A percentile compares a stretch with the other conserved stretches of the same genome.
These are phyloP conservation scores for Erethizon dorsatum DNA, from an alignment of 2,797 vertebrate genomes.

Conservation along the genomic window DNA sequence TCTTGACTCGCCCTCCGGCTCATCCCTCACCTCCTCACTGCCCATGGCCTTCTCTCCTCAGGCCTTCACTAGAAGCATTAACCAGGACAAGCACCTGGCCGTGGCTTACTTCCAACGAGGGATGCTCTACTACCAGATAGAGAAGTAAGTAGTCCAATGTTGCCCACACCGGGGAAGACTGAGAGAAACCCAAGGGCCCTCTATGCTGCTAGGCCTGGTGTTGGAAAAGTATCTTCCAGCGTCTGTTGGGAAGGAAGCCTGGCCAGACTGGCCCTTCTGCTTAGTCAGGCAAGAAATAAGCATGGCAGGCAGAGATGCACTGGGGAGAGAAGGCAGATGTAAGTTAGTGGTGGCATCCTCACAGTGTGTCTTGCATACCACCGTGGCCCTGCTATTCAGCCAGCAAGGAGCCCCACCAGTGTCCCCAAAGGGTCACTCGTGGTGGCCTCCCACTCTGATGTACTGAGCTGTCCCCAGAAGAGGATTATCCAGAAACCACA, in stretches of 20 bases:
- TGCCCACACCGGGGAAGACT: not conserved
- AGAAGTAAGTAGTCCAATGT: constrained; percentile 91
- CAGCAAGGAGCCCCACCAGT: fast-evolving
- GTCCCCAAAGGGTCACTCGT: not conserved
- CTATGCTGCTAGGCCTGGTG: not conserved
- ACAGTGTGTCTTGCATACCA: fast-evolving
- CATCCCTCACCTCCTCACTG: not conserved
- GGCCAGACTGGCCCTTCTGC: fast-evolving
- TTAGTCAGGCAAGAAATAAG: not conserved
- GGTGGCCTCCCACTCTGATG: not conserved
- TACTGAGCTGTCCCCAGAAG: not conserved
- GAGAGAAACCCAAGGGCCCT: not conserved
- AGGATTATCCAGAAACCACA: not conserved
- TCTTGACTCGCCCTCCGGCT: not conserved
- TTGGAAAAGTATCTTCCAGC: not conserved
- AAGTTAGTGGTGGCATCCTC: too few species aligned
- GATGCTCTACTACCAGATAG: constrained; percentile 92
- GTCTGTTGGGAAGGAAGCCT: not conserved
- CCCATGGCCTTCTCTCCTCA: constrained; percentile 81
- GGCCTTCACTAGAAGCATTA: constrained; percentile 96
- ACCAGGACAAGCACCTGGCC: constrained; percentile 96
- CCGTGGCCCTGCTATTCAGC: not conserved
- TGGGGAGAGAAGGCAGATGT: not conserved
- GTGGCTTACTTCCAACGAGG: constrained; percentile 98
- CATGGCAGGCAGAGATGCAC: fast-evolving